Base-by-base conservation (phyloP, 2,888 invertebrate species). In the Leptinotarsa rubiginosa region DNA sequence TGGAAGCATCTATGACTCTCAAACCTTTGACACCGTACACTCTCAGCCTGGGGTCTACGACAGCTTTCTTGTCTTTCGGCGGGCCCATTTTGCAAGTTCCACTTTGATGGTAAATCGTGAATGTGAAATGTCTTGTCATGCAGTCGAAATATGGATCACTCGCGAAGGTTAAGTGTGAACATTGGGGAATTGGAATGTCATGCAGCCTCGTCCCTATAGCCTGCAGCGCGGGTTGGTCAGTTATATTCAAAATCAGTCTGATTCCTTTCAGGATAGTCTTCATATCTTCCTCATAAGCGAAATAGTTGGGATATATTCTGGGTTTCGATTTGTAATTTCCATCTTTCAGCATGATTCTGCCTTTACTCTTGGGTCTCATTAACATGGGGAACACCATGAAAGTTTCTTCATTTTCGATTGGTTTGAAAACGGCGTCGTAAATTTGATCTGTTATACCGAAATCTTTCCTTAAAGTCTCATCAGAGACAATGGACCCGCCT, bases 1-100 rank as follows among this genome's bases (percentile, higher is more conserved):
- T 90, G 78, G 94, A 94, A 0, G 94, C 94, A 84, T 95, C 95
- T 73, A 94, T 92, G 0, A 95, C 94, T 78, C 95, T 88, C 56
- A 95, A 87, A 4, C 91, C 90, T 16, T 89, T 87, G 15, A 95
- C 88, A 7, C 94, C 95, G 81, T 93, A 91, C 0, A 93, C 92
- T 79, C 88, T 88, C 71, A 93, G 84, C 80, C 91, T 87, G 1
- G 91, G 88, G 83, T 93, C 91, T 0, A 94, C 93, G 0, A 94
- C 94, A 0, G 93, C 89, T 10, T 89, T 87, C 13, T 90, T 89
- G 83, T 92, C 92, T 1, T 81, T 84, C 50, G 83, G 80, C 0
- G 89, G 88, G 0, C 92, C 93, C 93, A 93, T 93, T 84, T 92
- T 92, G 81, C 92, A 92, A 0, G 93, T 93, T 1, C 90, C 89